A percentile compares a stretch with the other conserved stretches of the same genome.
phyloP scores from a whole-genome alignment of 2,888 invertebrate species.

The Cheilosia variabilis region DNA sequence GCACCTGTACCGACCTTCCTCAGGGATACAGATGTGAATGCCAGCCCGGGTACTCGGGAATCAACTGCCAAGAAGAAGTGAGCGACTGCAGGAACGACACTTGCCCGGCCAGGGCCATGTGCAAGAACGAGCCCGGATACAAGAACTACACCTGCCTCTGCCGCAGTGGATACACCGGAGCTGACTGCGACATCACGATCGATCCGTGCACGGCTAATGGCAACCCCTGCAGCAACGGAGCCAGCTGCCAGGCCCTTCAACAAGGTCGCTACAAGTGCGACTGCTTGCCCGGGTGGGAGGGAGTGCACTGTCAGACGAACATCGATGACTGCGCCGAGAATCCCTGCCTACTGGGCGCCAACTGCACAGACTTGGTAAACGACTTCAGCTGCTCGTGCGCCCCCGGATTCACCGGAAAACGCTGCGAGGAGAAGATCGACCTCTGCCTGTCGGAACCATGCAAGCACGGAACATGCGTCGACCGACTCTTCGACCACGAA shows the following conservation, averaged over 20 bases:
- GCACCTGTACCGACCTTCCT: slow-evolving; percentile 94
- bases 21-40: slow-evolving; percentile 97
- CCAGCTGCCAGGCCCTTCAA: slow-evolving; percentile 93
- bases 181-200: slow-evolving; percentile 95
- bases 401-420: slow-evolving; percentile 96
- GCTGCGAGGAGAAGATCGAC: slow-evolving; percentile 97
- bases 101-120: slow-evolving; percentile 98
- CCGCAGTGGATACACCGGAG: slow-evolving; percentile 96
- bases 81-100: slow-evolving; percentile 95
- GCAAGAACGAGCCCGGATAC: slow-evolving; percentile 95
- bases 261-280: slow-evolving; percentile 97
- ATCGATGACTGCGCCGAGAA: slow-evolving; percentile 96
- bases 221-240: slow-evolving; percentile 96
- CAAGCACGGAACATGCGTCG: slow-evolving; percentile 96
- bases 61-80: slow-evolving; percentile 97
- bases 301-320: slow-evolving; percentile 96
- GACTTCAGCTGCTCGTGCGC: slow-evolving; percentile 98
- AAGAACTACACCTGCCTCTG: slow-evolving; percentile 97
- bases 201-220: slow-evolving; percentile 95
- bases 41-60: slow-evolving; percentile 93
- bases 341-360: slow-evolving; percentile 94
- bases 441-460: slow-evolving; percentile 96
- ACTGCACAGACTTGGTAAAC: slow-evolving; percentile 96
- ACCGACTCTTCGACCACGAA: slow-evolving; percentile 92
- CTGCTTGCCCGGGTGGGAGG: slow-evolving; percentile 98